Conservation (phyloP, 1,140 invertebrate genomes). For the Euwallacea fornicatus region DNA sequence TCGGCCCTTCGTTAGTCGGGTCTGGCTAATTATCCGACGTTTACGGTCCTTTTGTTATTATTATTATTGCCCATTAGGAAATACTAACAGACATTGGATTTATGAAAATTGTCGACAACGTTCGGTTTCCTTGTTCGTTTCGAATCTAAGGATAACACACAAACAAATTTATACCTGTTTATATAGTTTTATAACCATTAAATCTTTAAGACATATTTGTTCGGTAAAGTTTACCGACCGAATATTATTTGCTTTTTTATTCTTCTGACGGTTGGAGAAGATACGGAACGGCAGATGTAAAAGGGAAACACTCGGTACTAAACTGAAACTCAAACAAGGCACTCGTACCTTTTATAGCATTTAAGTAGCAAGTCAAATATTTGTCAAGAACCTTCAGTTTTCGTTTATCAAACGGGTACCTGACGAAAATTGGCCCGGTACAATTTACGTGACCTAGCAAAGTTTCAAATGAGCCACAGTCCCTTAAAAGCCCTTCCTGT, state of each 20-base stretch:
- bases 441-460: constrained; percentile 14
- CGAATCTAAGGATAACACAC: neutral
- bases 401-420: neutral
- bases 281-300: constrained; percentile 21
- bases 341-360: constrained; percentile 21
- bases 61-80: constrained; percentile 8
- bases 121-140: constrained; percentile 1
- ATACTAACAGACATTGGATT: neutral
- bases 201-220: constrained; percentile 28
- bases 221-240: constrained; percentile 22
- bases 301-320: constrained; percentile 21
- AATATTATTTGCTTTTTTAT: constrained; percentile 26
- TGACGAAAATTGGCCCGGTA: constrained; percentile 15
- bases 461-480: neutral
- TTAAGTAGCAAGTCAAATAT: constrained; percentile 32
- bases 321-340: constrained; percentile 25
- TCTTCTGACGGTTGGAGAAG: constrained; percentile 22
- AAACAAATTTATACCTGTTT: constrained; percentile 16
- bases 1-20: constrained; percentile 15
- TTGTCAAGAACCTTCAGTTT: neutral
- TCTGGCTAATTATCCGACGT: constrained; percentile 13
- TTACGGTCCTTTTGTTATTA: constrained; percentile 20
- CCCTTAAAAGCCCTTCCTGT: constrained; percentile 18
- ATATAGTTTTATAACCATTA: constrained; percentile 25
- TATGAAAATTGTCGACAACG: constrained; percentile 1